phyloP scores from a whole-genome alignment of 64 coral and sea anemone species.

The Montipora cactus region DNA sequence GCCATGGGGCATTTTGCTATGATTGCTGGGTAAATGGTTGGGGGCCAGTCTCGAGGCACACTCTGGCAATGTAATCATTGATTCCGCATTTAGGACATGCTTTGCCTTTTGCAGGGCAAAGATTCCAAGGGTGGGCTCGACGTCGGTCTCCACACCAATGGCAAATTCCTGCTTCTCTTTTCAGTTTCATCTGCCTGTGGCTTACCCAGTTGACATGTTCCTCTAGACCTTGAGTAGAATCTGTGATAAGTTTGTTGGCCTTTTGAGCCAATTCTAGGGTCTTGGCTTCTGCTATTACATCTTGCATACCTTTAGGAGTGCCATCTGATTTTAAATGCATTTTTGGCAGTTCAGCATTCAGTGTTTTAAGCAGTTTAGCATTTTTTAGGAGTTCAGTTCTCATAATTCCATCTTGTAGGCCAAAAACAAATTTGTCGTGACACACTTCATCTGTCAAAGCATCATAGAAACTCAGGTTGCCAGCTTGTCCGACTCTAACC shows the following conservation, averaged over 20 bases:
- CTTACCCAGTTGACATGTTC: conserved; percentile 46
- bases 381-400: conserved; percentile 38
- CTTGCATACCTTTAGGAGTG: neutral
- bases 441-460: conserved; percentile 31
- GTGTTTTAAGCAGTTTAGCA: neutral
- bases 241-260: conserved; percentile 58
- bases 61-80: conserved; percentile 6
- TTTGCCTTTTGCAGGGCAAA: conserved; percentile 23
- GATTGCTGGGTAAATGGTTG: neutral
- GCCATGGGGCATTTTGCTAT: neutral
- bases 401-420: neutral
- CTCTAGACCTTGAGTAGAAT: conserved; percentile 22
- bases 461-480: conserved; percentile 33
- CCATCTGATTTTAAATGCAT: conserved; percentile 14
- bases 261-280: conserved; percentile 55
- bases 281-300: conserved; percentile 49
- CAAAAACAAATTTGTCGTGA: conserved; percentile 63
- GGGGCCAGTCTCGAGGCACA: neutral
- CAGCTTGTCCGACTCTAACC: conserved; percentile 22
- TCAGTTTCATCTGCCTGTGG: conserved; percentile 52
- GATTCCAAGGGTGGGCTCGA: neutral
- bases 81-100: conserved; percentile 27
- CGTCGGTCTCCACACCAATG: conserved; percentile 37
- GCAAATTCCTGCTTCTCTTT: conserved; percentile 21
- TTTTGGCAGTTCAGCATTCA: conserved; percentile 31